phyloP scores from a whole-genome alignment of 2,888 invertebrate species.

The Adelognathus sp. region DNA sequence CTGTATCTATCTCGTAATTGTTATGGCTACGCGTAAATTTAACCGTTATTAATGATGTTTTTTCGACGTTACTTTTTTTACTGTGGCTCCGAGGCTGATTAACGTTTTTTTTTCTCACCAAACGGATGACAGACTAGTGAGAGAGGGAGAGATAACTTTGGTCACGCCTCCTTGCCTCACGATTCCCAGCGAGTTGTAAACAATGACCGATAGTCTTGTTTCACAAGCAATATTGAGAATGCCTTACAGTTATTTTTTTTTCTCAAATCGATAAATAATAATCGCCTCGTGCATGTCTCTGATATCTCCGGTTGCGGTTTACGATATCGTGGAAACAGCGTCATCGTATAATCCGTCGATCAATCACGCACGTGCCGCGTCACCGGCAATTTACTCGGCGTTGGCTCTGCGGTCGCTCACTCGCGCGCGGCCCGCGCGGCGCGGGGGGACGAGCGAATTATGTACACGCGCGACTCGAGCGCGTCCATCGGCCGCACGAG shows the following conservation, averaged over 20 bases:
- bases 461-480: not conserved
- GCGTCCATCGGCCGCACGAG: not conserved
- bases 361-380: constrained; percentile 38
- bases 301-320: not conserved
- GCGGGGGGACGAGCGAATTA: not conserved
- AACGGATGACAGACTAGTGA: not conserved
- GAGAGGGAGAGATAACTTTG: not conserved
- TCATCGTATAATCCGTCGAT: constrained; percentile 23
- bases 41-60: constrained; percentile 13
- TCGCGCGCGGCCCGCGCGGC: not conserved
- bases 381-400: constrained; percentile 14
- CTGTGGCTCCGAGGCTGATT: not conserved
- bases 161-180: no score
- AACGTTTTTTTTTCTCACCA: constrained; percentile 11
- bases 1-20: not conserved
- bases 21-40: constrained; percentile 20
- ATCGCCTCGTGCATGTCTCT: not conserved
- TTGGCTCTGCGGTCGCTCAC: not conserved
- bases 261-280: not conserved
- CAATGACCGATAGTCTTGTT: no score
- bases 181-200: no score
- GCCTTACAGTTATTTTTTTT: no score
- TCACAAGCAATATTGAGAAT: no score
- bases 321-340: not conserved
- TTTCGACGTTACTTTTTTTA: not conserved